These are phyloP conservation scores for Sylvicola fuscatus DNA, from an alignment of 2,888 invertebrate genomes.

Conservation along the genomic window DNA sequence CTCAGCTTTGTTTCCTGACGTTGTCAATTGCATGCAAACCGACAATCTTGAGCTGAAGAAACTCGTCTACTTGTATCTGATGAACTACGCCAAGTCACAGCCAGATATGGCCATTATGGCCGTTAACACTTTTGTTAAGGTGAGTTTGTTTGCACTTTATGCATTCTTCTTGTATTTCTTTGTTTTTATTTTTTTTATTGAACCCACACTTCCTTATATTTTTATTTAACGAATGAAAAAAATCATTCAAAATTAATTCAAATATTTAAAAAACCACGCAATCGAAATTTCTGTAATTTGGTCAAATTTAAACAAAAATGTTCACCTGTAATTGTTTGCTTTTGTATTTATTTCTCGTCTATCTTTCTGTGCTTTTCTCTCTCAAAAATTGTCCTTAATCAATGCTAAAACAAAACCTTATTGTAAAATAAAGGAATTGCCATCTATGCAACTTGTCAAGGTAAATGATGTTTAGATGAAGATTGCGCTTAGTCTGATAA, in stretches of 20 bases:
- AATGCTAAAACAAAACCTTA: not conserved
- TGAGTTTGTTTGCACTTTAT: slow-evolving; percentile 23
- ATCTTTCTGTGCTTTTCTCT: no score
- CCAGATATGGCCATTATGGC: slow-evolving; percentile 99
- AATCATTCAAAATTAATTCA: no score
- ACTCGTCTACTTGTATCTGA: slow-evolving; percentile 91
- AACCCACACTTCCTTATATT: no score
- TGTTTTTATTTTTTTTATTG: no score
- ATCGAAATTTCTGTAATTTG: no score
- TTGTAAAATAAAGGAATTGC: slow-evolving; percentile 31
- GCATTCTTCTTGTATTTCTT: not conserved
- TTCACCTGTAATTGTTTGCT: not conserved
- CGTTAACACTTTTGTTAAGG: slow-evolving; percentile 99
- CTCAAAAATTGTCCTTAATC: no score
- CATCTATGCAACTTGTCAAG: slow-evolving; percentile 44
- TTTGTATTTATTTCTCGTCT: no score
- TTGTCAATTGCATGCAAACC: slow-evolving; percentile 99
- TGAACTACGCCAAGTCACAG: slow-evolving; percentile 99
- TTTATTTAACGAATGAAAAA: no score
- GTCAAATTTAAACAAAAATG: no score
- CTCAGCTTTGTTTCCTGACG: slow-evolving; percentile 93
- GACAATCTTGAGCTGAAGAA: slow-evolving; percentile 98
- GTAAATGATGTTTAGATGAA: slow-evolving; percentile 21
- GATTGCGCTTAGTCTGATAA: slow-evolving; percentile 3
- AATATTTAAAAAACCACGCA: no score